Percentiles rank a stretch among this genome's conserved stretches.
These are phyloP conservation scores for Augiades crinisus DNA, from an alignment of 2,888 invertebrate genomes.

Conservation along the genomic window DNA sequence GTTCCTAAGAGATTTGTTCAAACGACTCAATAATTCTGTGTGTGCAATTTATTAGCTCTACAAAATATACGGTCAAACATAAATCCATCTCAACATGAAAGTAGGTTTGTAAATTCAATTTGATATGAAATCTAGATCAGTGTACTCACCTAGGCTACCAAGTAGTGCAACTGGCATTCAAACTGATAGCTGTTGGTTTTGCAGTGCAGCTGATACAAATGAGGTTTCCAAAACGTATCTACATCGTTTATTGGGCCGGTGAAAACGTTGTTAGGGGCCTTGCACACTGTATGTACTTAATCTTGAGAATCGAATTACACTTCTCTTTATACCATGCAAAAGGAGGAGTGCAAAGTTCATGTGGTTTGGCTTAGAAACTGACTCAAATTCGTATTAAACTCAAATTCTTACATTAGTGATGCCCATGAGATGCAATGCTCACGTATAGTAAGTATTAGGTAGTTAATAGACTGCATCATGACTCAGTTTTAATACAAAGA, in stretches of 20 bases:
- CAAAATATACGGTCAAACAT: not conserved
- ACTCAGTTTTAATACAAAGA: too few relatives aligned
- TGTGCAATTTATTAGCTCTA: constrained; percentile 2
- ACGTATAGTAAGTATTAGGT: too few relatives aligned
- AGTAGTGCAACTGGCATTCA: constrained; percentile 16
- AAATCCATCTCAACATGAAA: not conserved
- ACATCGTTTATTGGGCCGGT: constrained; percentile 15
- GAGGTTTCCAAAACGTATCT: constrained; percentile 26
- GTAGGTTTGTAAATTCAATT: constrained; percentile 10
- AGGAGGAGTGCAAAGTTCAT: too few relatives aligned
- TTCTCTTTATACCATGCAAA: too few relatives aligned
- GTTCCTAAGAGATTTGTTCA: too few relatives aligned
- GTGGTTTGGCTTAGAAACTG: too few relatives aligned
- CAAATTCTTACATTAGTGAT: too few relatives aligned
- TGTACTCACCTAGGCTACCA: constrained; percentile 2
- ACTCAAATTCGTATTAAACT: too few relatives aligned
- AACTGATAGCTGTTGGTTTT: constrained; percentile 14
- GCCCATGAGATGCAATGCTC: too few relatives aligned
- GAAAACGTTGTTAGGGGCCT: constrained; percentile 17
- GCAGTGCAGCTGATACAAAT: constrained; percentile 20
- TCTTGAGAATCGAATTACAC: too few relatives aligned
- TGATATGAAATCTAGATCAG: constrained; percentile 9
- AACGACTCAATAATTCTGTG: not conserved
- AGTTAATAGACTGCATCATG: too few relatives aligned
- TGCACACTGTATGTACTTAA: constrained; percentile 4